A percentile compares a stretch with the other conserved stretches of the same genome.
Evolutionary conservation across 37 sponge, comb jelly and placozoan species (phyloP).

Genomic region (Mnemiopsis leidyi): DNA sequence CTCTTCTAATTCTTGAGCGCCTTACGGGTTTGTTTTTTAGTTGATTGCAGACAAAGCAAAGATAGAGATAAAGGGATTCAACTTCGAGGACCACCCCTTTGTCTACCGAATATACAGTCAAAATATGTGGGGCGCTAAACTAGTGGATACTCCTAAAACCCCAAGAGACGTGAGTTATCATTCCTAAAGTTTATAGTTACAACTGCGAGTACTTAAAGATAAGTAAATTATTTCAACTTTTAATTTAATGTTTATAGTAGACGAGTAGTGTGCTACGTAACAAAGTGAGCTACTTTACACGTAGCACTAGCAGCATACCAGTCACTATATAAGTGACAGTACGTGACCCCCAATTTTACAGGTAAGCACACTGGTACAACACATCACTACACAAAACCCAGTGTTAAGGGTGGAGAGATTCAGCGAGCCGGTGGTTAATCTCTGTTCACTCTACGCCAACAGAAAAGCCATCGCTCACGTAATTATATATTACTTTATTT

Average conservation of each 20-base stretch:
- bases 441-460: slow-evolving; percentile 36
- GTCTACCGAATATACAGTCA: neutral
- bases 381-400: neutral
- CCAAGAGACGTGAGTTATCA: slow-evolving; percentile 3
- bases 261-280: too few species aligned
- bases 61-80: neutral
- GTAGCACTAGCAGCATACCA: too few species aligned
- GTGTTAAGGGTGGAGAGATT: slow-evolving; percentile 11
- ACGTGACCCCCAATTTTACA: too few species aligned
- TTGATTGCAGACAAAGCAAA: neutral
- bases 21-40: neutral
- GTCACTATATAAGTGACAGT: too few species aligned
- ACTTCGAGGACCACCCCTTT: neutral
- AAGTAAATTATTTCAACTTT: too few species aligned
- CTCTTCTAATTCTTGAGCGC: neutral
- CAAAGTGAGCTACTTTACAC: too few species aligned
- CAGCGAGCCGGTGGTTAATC: neutral
- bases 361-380: neutral
- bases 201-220: too few species aligned
- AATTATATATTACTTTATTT: too few species aligned
- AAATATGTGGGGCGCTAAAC: slow-evolving; percentile 19
- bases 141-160: neutral
- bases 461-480: slow-evolving; percentile 45
- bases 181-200: too few species aligned
- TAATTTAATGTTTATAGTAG: too few species aligned